These are phyloP conservation scores for Melozone crissalis DNA, from an alignment of 2,113 vertebrate species.

Conservation along the genomic window DNA sequence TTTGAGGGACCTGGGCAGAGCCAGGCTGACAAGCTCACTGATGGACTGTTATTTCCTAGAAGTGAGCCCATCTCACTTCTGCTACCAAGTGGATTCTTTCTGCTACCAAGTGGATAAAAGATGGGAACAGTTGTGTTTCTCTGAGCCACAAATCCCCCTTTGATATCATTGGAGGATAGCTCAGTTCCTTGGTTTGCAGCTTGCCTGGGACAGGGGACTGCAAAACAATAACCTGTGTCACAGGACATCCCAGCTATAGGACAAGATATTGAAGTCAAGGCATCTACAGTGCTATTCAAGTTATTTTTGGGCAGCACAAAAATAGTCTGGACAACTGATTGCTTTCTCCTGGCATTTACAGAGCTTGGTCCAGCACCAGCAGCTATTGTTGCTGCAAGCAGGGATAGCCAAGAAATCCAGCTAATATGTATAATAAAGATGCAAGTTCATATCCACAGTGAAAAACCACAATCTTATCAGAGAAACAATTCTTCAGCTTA, in stretches of 20 bases:
- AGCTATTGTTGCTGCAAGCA: neutral
- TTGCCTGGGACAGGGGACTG: neutral
- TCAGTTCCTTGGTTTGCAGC: neutral
- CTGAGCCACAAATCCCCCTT: neutral
- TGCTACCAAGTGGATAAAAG: neutral
- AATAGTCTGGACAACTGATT: neutral
- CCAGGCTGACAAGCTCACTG: neutral
- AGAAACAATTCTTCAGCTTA: slow-evolving; percentile 41
- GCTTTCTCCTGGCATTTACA: neutral
- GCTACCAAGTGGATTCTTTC: neutral
- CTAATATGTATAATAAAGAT: slow-evolving; percentile 40
- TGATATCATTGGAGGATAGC: too few relatives aligned
- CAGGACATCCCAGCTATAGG: neutral
- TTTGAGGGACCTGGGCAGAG: neutral
- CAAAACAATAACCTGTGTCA: neutral
- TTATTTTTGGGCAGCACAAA: neutral
- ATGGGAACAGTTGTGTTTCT: neutral
- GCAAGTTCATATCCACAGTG: slow-evolving; percentile 28
- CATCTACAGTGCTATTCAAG: neutral
- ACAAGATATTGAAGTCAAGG: rapidly evolving
- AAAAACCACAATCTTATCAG: slow-evolving; percentile 52
- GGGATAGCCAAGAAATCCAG: neutral
- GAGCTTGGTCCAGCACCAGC: neutral
- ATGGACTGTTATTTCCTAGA: neutral
- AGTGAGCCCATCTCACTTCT: neutral